Conservation (phyloP, 2,113 vertebrate genomes). For the Melanocharis versteri region DNA sequence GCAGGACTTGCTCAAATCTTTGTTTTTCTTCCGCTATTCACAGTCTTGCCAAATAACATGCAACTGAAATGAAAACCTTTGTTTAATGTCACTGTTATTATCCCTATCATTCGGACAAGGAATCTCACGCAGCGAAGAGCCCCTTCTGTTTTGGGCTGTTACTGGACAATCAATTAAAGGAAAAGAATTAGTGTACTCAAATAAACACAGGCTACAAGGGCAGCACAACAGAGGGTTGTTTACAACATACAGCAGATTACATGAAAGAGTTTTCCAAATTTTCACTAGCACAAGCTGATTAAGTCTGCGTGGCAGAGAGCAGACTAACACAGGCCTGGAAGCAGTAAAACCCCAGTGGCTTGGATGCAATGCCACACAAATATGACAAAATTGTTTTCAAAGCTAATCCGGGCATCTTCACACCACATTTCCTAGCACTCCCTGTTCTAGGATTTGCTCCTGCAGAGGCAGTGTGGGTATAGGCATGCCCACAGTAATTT, state of each 20-base stretch:
- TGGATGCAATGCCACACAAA: not conserved
- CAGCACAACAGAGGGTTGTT: not conserved
- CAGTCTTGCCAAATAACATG: not conserved
- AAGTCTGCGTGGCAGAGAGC: not conserved
- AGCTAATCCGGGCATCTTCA: not conserved
- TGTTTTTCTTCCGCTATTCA: not conserved
- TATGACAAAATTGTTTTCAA: not conserved
- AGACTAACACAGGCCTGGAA: not conserved
- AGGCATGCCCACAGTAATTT: not conserved
- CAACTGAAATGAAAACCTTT: not conserved
- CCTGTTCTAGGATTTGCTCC: not conserved
- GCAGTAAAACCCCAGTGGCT: not conserved
- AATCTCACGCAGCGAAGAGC: not conserved
- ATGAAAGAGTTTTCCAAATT: not conserved
- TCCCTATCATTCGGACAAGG: not conserved
- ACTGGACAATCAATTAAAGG: not conserved
- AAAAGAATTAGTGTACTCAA: not conserved
- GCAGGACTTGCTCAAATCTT: not conserved
- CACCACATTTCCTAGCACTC: not conserved
- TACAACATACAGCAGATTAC: not conserved
- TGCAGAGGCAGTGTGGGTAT: not conserved
- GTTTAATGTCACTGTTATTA: not conserved
- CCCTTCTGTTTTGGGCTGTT: not conserved
- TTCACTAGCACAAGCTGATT: slow-evolving; percentile 11
- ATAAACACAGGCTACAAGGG: not conserved